Percentiles rank a stretch among this genome's conserved stretches.
Conservation (phyloP, 64 coral and sea anemone species). For the Platygyra sinensis region DNA sequence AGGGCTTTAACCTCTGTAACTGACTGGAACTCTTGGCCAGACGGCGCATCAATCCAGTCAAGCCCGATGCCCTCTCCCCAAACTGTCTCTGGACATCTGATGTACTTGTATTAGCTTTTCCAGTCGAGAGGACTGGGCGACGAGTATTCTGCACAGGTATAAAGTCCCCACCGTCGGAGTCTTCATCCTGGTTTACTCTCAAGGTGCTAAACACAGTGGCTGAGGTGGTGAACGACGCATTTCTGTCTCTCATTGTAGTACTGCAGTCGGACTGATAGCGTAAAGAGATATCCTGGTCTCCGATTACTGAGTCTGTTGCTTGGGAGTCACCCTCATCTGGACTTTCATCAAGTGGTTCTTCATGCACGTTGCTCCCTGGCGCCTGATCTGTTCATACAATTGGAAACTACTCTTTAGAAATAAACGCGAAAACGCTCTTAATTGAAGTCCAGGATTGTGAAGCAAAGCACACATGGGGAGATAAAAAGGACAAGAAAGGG, state of each 20-base stretch:
- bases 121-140: background rate
- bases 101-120: background rate
- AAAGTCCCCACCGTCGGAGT: background rate
- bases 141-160: background rate
- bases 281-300: background rate
- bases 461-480: no score
- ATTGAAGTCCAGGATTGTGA: no score
- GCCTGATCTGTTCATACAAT: background rate
- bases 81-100: background rate
- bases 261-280: background rate
- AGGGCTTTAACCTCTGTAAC: background rate
- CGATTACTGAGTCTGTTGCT: background rate
- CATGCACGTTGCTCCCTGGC: background rate
- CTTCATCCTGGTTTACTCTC: background rate
- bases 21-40: background rate
- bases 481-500: no score
- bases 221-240: background rate
- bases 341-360: background rate
- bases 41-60: background rate
- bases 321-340: background rate
- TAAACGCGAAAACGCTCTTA: no score
- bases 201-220: no score
- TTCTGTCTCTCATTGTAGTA: background rate
- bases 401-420: background rate
- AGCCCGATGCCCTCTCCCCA: background rate